phyloP scores from a whole-genome alignment of 1,140 invertebrate species.

The Caenorhabditis elegans region WBcel235 BX284606.5:11032501-11033000 shows the following conservation, averaged over 20 bases:
- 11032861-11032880: no score
- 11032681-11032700: slow-evolving; percentile 5
- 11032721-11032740: background rate
- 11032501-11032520: no score
- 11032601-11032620: background rate
- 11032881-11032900: no score
- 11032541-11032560: no score
- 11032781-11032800: background rate
- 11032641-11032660: background rate
- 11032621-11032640: background rate
- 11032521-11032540: no score
- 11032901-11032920: no score
- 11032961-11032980: no score
- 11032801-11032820: background rate
- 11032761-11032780: background rate
- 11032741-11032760: slow-evolving; percentile 20
- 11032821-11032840: no score
- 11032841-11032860: no score
- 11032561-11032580: background rate
- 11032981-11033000: no score
- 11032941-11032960: no score
- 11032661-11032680: slow-evolving; percentile 33
- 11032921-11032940: no score
- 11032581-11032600: background rate
- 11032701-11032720: background rate